Conservation (phyloP, 2,888 invertebrate species). For the Cataglyphis cursor region DNA sequence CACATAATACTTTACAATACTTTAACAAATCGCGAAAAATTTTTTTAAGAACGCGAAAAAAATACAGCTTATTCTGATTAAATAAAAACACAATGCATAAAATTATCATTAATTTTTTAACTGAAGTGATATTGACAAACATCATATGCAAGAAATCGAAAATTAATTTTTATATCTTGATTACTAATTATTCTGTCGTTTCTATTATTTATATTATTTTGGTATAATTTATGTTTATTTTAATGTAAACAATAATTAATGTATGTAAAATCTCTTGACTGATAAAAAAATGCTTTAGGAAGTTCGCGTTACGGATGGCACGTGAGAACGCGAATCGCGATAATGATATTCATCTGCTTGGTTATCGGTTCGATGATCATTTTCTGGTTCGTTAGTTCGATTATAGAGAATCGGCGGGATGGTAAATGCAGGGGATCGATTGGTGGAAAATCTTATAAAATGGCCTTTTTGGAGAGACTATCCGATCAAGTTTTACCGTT, state of each 20-base stretch:
- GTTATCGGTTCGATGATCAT: conserved; percentile 72
- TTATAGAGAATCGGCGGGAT: conserved; percentile 60
- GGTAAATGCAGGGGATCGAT: background rate
- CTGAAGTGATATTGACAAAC: background rate
- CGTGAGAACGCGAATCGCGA: conserved; percentile 69
- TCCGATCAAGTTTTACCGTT: conserved; percentile 54
- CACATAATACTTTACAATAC: background rate
- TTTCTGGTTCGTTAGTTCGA: conserved; percentile 79
- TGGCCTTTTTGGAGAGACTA: conserved; percentile 37
- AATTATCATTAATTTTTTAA: background rate
- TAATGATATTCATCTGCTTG: conserved; percentile 71
- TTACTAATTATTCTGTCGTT: background rate
- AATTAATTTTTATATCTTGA: background rate
- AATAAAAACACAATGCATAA: background rate
- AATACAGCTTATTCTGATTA: background rate
- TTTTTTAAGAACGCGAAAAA: background rate
- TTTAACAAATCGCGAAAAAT: background rate
- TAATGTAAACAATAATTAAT: background rate
- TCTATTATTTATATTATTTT: background rate
- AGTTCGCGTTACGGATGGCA: conserved; percentile 76
- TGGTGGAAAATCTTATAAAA: conserved; percentile 19
- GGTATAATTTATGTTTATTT: background rate
- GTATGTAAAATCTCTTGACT: background rate
- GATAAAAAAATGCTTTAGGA: conserved; percentile 64
- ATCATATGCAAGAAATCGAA: background rate